These are phyloP conservation scores for Strongylocentrotus purpuratus DNA, from an alignment of 35 echinoderm and acorn worm species.

Conservation along the genomic window DNA sequence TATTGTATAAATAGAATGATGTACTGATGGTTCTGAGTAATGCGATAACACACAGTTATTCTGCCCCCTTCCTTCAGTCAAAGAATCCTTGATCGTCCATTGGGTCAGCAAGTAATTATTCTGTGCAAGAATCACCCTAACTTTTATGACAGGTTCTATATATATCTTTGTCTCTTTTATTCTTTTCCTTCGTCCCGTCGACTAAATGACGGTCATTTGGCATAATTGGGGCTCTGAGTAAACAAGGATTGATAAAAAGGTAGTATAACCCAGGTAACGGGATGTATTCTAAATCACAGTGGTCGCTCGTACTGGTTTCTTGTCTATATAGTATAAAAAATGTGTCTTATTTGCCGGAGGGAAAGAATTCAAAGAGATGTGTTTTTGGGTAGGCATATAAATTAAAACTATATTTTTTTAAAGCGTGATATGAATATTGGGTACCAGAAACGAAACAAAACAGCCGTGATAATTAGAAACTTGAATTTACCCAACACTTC, in stretches of 20 bases:
- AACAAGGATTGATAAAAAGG: background rate
- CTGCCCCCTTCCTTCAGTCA: background rate
- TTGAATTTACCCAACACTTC: too few species aligned
- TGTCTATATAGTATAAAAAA: background rate
- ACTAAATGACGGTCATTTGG: background rate
- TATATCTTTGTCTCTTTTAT: background rate
- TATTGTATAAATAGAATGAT: too few species aligned
- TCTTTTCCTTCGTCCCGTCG: background rate
- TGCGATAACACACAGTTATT: too few species aligned
- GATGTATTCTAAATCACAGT: background rate
- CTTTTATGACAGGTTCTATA: background rate
- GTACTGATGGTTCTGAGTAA: too few species aligned
- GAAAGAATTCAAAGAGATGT: too few species aligned
- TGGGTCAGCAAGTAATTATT: background rate
- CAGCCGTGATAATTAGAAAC: too few species aligned
- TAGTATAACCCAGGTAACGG: background rate
- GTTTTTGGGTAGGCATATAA: too few species aligned
- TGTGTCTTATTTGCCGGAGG: too few species aligned
- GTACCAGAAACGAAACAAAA: too few species aligned
- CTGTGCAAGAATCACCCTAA: background rate
- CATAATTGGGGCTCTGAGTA: background rate
- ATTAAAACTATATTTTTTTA: too few species aligned
- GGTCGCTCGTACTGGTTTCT: background rate
- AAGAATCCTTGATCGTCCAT: background rate
- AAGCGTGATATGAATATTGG: too few species aligned